Conservation (phyloP, 1,140 invertebrate genomes). For the Phymorhynchus buccinoides region DNA sequence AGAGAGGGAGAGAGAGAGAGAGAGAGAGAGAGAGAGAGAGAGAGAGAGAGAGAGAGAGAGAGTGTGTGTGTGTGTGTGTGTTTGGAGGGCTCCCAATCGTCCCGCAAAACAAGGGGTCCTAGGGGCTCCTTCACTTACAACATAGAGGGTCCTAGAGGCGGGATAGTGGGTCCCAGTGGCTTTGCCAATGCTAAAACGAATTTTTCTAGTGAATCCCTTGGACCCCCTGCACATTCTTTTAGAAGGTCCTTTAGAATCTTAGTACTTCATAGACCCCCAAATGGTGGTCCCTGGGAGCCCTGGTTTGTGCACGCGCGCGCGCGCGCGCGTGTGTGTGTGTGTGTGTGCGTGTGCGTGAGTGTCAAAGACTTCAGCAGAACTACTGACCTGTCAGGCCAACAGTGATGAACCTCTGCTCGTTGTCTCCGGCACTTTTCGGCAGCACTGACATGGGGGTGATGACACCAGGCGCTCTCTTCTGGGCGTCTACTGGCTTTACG, state of each 20-base stretch:
- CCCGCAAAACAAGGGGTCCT: too few species aligned
- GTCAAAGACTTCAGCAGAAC: not conserved
- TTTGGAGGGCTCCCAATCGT: too few species aligned
- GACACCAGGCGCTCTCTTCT: not conserved
- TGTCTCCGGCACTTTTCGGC: not conserved
- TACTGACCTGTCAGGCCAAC: not conserved
- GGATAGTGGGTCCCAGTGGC: too few species aligned
- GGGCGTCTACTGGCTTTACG: constrained; percentile 2
- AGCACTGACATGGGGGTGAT: constrained; percentile 10
- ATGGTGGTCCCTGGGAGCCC: too few species aligned
- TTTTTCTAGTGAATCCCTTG: too few species aligned
- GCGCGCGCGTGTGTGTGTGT: not conserved
- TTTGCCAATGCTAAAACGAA: too few species aligned
- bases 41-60: not conserved
- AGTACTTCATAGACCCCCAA: too few species aligned
- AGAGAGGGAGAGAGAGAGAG: not conserved
- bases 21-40: not conserved
- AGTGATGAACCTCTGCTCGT: not conserved
- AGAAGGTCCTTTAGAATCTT: too few species aligned
- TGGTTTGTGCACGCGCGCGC: not conserved
- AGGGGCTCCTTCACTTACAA: too few species aligned
- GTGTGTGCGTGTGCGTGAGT: not conserved
- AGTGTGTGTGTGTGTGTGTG: not conserved
- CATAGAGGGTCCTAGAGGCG: too few species aligned
- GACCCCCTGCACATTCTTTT: too few species aligned